Evolutionary conservation across 2,888 invertebrate genomes (phyloP).

Genomic region (Drosophila merina): DNA sequence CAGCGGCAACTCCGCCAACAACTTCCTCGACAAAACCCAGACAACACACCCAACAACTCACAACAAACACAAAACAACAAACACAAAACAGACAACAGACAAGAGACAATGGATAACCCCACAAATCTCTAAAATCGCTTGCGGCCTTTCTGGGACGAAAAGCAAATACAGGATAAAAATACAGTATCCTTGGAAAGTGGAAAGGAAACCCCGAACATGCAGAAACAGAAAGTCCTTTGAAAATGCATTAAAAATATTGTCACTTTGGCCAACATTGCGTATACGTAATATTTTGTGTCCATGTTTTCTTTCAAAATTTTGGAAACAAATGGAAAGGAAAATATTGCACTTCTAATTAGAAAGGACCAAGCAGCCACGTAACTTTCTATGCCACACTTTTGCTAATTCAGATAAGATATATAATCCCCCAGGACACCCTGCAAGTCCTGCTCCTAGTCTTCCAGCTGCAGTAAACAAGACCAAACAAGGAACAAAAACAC

Average conservation of each 20-base stretch:
- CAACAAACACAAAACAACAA: neutral
- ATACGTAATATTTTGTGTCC: no score
- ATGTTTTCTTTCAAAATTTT: no score
- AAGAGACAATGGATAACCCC: constrained; percentile 3
- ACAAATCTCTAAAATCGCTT: constrained; percentile 3
- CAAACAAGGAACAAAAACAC: neutral
- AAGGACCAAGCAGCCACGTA: neutral
- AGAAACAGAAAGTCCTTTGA: neutral
- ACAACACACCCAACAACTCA: constrained; percentile 10
- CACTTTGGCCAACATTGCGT: no score
- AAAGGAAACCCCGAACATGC: neutral
- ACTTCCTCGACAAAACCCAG: constrained; percentile 41
- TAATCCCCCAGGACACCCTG: neutral
- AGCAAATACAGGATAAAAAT: neutral
- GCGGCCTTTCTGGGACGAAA: neutral
- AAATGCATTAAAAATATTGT: neutral
- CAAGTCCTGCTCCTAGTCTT: neutral
- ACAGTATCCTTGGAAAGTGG: neutral
- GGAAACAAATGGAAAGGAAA: no score
- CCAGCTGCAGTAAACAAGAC: constrained; percentile 1
- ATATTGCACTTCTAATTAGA: no score
- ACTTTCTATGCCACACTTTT: neutral
- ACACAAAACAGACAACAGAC: neutral
- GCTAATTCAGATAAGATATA: neutral
- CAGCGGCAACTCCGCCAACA: constrained; percentile 59